Evolutionary conservation across 1,140 invertebrate genomes (phyloP).

Genomic region (Eumaeus atala): DNA sequence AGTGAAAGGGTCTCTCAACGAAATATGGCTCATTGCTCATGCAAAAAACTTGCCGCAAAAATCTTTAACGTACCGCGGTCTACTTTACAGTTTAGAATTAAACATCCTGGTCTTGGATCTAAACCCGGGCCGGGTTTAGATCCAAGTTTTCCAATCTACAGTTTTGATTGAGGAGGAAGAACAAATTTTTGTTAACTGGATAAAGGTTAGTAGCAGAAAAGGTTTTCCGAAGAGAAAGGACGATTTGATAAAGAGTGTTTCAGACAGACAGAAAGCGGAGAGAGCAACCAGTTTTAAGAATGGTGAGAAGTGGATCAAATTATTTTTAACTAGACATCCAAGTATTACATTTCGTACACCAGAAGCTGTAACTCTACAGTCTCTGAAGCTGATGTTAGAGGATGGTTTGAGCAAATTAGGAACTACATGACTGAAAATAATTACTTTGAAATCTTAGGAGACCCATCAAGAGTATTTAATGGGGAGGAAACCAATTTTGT

Average conservation of each 20-base stretch:
- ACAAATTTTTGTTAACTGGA: slow-evolving; percentile 21
- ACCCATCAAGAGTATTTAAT: slow-evolving; percentile 38
- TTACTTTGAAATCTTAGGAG: slow-evolving; percentile 17
- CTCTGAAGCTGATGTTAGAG: slow-evolving; percentile 34
- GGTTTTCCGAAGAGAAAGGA: slow-evolving; percentile 30
- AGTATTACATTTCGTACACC: slow-evolving; percentile 19
- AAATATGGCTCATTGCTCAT: slow-evolving; percentile 20
- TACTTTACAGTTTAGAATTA: slow-evolving; percentile 24
- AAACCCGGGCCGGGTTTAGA: slow-evolving; percentile 12
- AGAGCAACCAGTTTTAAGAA: slow-evolving; percentile 33
- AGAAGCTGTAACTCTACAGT: slow-evolving; percentile 34
- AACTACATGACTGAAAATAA: slow-evolving; percentile 31
- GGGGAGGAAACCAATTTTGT: slow-evolving; percentile 51
- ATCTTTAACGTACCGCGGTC: slow-evolving; percentile 20
- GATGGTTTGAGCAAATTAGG: slow-evolving; percentile 47
- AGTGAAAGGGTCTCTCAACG: neutral
- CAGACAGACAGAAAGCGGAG: slow-evolving; percentile 15
- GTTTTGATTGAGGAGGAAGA: slow-evolving; percentile 23
- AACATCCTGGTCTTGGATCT: slow-evolving; percentile 12
- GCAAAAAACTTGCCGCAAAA: slow-evolving; percentile 25
- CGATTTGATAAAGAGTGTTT: slow-evolving; percentile 24
- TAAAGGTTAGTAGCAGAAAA: slow-evolving; percentile 19
- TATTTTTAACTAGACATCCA: slow-evolving; percentile 43
- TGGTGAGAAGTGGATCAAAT: slow-evolving; percentile 43
- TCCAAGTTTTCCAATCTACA: too few relatives aligned